Base-by-base conservation (phyloP, 2,888 invertebrate genomes). In the Rhodophaea formosa region DNA sequence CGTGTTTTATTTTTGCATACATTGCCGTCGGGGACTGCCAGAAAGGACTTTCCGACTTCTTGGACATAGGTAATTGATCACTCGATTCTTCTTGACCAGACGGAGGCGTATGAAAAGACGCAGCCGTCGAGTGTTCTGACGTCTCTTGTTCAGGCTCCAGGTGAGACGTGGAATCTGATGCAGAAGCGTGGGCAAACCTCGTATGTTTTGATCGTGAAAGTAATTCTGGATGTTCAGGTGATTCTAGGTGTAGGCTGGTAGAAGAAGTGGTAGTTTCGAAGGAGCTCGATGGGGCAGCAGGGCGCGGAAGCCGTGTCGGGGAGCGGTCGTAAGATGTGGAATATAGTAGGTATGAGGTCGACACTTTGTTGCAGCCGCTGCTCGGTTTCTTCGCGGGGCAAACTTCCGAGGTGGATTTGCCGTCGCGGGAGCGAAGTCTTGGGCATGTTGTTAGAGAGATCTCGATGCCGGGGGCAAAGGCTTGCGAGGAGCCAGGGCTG, bases 381-480 rank as follows among this genome's bases (percentile, higher is more conserved):
- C 75, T 68, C 1, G 72, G 76, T n/a, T 62, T 64, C 0, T 66
- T 1, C 0, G 79, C 75, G 17, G 76, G 75, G 59, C 84, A 85
- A 3, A 67, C 59, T 3, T 35, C 35, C 16, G 8, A 15, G 49
- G 15, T 32, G 17, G 63, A 57, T 23, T 60, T 64, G 49, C 60
- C 62, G 8, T 57, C 65, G 30, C 61, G 61, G 45, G 57, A 32
- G 10, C 15, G 42, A 44, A 65, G 66, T 44, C 62, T 66, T 3
- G 81, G 79, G 57, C 88, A 88, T 0, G 67, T 69, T 2, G 63
- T 74, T n/a, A 84, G 49, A 5, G 77, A 67, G 60, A 88, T 76
- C 29, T 81, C 75, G 14, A 79, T 12, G 6, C 82, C 84, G 0
- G 81, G 79, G 0, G 74, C 72, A 43, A 68, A 69, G 1, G 70